Percentiles rank a stretch among this genome's conserved stretches.
phyloP scores from a whole-genome alignment of 2,888 invertebrate genomes.

The Hypsopygia costalis region DNA sequence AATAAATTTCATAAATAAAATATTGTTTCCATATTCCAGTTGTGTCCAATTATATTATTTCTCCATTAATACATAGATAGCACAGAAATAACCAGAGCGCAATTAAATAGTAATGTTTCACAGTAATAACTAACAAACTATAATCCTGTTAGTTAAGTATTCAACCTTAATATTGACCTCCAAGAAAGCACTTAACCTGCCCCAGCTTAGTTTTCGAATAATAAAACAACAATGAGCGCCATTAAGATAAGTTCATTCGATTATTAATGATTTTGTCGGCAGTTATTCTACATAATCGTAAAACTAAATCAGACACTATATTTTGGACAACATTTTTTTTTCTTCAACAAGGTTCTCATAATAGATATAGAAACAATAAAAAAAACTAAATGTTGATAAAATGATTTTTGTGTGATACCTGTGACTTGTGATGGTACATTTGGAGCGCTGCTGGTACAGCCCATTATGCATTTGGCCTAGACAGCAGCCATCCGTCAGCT shows the following conservation, averaged over 20 bases:
- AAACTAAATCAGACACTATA: no score
- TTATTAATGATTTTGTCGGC: not conserved
- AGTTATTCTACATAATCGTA: not conserved
- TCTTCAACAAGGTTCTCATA: no score
- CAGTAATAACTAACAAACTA: slow-evolving; percentile 8
- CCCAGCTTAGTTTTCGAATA: slow-evolving; percentile 19
- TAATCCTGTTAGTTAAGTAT: slow-evolving; percentile 7
- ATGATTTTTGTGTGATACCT: slow-evolving; percentile 34
- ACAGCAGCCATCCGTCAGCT: slow-evolving; percentile 17
- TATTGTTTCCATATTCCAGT: no score
- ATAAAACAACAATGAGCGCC: slow-evolving; percentile 21
- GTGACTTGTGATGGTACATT: slow-evolving; percentile 48
- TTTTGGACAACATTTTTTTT: no score
- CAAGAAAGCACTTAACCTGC: slow-evolving; percentile 11
- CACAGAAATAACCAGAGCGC: no score
- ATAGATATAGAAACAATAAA: no score
- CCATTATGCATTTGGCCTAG: slow-evolving; percentile 48
- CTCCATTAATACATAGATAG: no score
- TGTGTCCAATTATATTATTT: no score
- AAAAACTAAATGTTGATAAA: no score
- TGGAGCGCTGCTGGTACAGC: slow-evolving; percentile 72
- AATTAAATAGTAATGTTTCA: no score
- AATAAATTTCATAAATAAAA: no score
- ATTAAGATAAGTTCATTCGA: slow-evolving; percentile 4
- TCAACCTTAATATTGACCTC: slow-evolving; percentile 28